These are phyloP conservation scores for Sinodicranocentrus sp. DNA, from an alignment of 2,888 invertebrate species.

Conservation along the genomic window DNA sequence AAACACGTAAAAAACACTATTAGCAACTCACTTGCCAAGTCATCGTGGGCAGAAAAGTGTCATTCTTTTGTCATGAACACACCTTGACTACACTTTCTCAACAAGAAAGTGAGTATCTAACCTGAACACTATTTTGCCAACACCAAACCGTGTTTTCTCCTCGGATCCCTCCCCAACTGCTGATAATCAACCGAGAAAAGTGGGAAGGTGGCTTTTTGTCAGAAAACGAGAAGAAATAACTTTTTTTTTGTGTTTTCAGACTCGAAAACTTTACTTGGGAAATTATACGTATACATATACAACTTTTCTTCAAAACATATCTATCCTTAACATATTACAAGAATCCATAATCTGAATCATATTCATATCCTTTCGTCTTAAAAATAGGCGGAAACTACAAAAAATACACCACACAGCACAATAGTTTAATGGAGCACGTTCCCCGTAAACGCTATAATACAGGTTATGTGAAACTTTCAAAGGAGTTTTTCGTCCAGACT, in stretches of 20 bases:
- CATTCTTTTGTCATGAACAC: slow-evolving; percentile 14
- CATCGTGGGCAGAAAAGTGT: not conserved
- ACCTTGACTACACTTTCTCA: not conserved
- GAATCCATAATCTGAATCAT: slow-evolving; percentile 3
- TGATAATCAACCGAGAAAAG: slow-evolving; percentile 3
- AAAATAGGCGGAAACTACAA: not conserved
- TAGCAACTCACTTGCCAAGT: not conserved
- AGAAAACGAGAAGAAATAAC: not conserved
- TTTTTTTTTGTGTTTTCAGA: not conserved
- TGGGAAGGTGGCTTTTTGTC: not conserved
- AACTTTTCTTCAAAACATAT: not conserved
- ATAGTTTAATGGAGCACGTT: not conserved
- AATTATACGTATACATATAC: not conserved
- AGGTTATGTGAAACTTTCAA: not conserved
- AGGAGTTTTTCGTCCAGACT: not conserved
- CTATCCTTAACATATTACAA: too few relatives aligned
- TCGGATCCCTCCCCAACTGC: not conserved
- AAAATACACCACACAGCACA: slow-evolving; percentile 1
- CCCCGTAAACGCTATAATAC: not conserved
- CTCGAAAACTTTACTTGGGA: not conserved
- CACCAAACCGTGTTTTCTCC: not conserved
- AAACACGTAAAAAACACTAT: not conserved
- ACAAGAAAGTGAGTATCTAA: not conserved
- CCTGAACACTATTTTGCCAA: not conserved
- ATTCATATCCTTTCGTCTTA: not conserved